Evolutionary conservation across 2,113 vertebrate species (phyloP), one percentile per base, ranked within the genome.

Genomic region (Nesogale talazaci): DNA sequence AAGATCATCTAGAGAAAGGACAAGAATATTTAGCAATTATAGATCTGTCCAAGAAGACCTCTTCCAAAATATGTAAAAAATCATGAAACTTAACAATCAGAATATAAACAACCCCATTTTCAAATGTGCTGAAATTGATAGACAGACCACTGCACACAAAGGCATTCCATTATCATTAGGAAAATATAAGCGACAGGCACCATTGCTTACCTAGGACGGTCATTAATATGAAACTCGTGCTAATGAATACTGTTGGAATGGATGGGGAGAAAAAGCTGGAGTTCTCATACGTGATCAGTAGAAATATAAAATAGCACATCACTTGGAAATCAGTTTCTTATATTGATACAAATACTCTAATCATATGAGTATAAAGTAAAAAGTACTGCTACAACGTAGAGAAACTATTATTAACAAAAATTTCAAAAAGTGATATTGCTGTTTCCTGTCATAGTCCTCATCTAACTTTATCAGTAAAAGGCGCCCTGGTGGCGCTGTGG

Each of bases 11-110:
- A 83, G 8, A 83, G 4, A 65, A 67, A 57, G 6, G 59, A 81
- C 20, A 85, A 76, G 23, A 67, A 80, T 75, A 65, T 36, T 65
- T 87, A 31, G 23, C 75, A 93, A 38, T 79, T 42, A 93, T 31
- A 83, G 40, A 79, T 57, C 31, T 42, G 79, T 90, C 25, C 72
- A 46, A 90, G 16, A 31, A 83, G 46, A 17, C 76, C 91, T 79
- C 27, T 83, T 42, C 38, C 14, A 61, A 23, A 74, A 59, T 86
- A 87, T 74, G 83, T 74, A 67, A 31, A 40, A 16, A 83, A 34
- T 42, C 57, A 0, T 69, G 20, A 81, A 57, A 86, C 6, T 70
- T 67, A 61, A 61, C 25, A 81, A 34, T 70, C 70, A 95, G 19
- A 83, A 90, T 91, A 89, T 2, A 70, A 42, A 74, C 22, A 78